Percentiles rank a stretch among this genome's conserved stretches.
These are phyloP conservation scores for Microcebus griseorufus DNA, from an alignment of 2,113 vertebrate species.

Conservation along the genomic window DNA sequence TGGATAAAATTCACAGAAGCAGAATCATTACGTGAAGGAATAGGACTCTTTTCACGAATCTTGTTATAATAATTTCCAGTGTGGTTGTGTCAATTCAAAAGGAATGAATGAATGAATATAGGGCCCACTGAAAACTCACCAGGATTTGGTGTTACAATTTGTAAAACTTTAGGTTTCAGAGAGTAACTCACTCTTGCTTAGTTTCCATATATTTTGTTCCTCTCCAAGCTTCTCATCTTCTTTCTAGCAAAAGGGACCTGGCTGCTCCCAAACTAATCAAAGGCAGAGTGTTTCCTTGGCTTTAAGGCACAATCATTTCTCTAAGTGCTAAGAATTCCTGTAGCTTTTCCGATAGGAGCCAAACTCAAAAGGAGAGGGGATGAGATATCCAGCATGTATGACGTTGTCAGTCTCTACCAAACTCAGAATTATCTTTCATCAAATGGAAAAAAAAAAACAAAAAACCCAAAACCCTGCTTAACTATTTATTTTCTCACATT, in stretches of 20 bases:
- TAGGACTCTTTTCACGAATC: background rate
- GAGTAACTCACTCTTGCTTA: background rate
- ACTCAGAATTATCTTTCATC: background rate
- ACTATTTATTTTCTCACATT: background rate
- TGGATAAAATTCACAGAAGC: background rate
- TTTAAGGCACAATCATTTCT: slow-evolving; percentile 44
- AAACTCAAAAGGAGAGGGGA: background rate
- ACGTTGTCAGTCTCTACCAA: background rate
- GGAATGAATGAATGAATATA: background rate
- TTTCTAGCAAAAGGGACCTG: slow-evolving; percentile 71
- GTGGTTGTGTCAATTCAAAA: background rate
- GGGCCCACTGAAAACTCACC: background rate
- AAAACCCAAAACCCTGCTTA: background rate
- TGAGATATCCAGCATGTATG: background rate
- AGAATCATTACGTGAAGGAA: background rate
- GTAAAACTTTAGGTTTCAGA: slow-evolving; percentile 22
- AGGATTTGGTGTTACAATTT: background rate
- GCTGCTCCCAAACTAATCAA: slow-evolving; percentile 39
- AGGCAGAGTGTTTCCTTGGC: slow-evolving; percentile 57
- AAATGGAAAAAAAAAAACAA: background rate
- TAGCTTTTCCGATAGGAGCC: slow-evolving; percentile 4
- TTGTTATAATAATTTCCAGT: background rate
- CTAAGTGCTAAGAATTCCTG: slow-evolving; percentile 53
- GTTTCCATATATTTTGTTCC: slow-evolving; percentile 54
- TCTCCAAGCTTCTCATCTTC: slow-evolving; percentile 53